A percentile compares a stretch with the other conserved stretches of the same genome.
phyloP scores from a whole-genome alignment of 1,140 invertebrate species.

The Psilanteris sp. region DNA sequence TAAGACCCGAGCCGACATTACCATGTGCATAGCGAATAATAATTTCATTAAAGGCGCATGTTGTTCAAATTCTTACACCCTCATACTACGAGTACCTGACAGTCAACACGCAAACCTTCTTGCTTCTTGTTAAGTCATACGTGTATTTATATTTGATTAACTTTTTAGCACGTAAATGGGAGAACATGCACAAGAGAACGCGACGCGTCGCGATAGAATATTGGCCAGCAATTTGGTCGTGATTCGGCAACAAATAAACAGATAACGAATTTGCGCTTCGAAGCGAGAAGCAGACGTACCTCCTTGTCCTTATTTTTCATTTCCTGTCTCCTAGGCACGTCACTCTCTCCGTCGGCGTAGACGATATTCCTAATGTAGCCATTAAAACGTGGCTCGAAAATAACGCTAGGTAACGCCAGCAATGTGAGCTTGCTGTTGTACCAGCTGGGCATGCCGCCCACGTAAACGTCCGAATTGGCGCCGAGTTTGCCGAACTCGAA shows the following conservation, averaged over 20 bases:
- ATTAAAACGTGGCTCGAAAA: constrained; percentile 93
- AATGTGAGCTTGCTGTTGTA: constrained; percentile 91
- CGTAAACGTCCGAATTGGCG: constrained; percentile 93
- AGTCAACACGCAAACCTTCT: constrained; percentile 1
- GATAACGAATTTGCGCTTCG: no score
- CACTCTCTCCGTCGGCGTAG: constrained; percentile 88
- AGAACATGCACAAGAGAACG: not conserved
- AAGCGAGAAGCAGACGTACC: no score
- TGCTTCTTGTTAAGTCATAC: constrained; percentile 4
- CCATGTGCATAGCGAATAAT: no score
- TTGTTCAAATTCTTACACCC: constrained; percentile 1
- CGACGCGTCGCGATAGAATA: not conserved
- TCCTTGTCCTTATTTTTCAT: constrained; percentile 88
- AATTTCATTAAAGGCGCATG: constrained; percentile 2
- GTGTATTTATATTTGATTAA: constrained; percentile 1
- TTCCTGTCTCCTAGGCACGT: constrained; percentile 86
- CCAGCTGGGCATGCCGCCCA: constrained; percentile 93
- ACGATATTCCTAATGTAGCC: constrained; percentile 92
- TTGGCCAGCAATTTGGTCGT: not conserved
- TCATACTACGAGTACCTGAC: not conserved
- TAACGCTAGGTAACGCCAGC: constrained; percentile 91
- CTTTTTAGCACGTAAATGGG: not conserved
- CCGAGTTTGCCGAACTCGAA: constrained; percentile 91
- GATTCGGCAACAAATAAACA: no score
- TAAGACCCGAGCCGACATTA: no score